Base-by-base conservation (phyloP, 2,888 invertebrate species). In the Epirrita christyi region DNA sequence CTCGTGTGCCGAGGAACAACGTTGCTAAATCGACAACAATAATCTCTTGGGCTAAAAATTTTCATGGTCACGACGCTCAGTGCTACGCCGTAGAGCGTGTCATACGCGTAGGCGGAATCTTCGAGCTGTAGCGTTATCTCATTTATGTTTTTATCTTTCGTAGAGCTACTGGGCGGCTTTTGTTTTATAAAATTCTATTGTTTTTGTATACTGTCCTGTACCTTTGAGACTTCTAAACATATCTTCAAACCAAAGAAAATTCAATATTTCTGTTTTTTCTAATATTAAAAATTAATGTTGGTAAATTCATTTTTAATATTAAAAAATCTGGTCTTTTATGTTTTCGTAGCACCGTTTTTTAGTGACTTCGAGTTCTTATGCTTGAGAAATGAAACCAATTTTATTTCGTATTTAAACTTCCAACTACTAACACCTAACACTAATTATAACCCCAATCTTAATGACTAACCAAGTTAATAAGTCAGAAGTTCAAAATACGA, bases 21-120 rank as follows among this genome's bases (percentile, higher is more conserved):
- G 71, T 87, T 88, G 80, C 85, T 73, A 85, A 83, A 88, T 74
- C 71, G 60, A 71, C 67, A 68, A 73, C 73, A 73, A 73, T 71
- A 49, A 67, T 73, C 68, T 74, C 68, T 71, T 60, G 63, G 61
- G 61, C 75, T 78, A 75, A 77, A 77, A 73, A 67, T 67, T 67
- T 72, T 65, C 71, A 76, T 68, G 75, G 77, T 61, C 76, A 66
- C 64, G 49, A 43, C 52, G 15, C 27, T 37, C 21, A 2, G 43
- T 45, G 64, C 68, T 63, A 66, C 66, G 68, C 49, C 66, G 62
- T 66, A 65, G 66, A 56, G 43, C 36, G 29, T 53, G 32, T 11
- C 21, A 11, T 46, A 6, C 42, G 47, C 58, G 58, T 58, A 53
- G 61, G 42, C 43, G 40, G 21, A n/a, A 40, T 34, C 10, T 49